Percentiles rank a stretch among this genome's conserved stretches.
These are phyloP conservation scores for Leptopilina drosophilae DNA, from an alignment of 2,888 invertebrate genomes.

Conservation along the genomic window DNA sequence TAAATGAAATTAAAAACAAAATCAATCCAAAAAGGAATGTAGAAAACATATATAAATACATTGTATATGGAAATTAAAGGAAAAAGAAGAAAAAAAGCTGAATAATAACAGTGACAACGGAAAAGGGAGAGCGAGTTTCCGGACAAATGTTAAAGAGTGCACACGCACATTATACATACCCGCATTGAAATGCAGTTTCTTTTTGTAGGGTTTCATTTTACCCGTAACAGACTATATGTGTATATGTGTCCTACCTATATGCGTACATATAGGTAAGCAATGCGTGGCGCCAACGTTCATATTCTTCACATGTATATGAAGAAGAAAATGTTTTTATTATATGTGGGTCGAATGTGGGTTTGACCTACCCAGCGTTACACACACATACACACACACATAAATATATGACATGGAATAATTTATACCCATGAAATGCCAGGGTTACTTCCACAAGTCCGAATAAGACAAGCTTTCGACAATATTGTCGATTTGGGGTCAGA, in stretches of 20 bases:
- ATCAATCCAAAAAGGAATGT: too few relatives aligned
- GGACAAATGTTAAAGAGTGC: slow-evolving; percentile 66
- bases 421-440: neutral
- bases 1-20: too few relatives aligned
- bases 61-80: too few relatives aligned
- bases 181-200: slow-evolving; percentile 51
- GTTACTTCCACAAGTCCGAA: slow-evolving; percentile 5
- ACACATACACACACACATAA: too few relatives aligned
- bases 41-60: too few relatives aligned
- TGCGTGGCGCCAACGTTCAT: neutral
- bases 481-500: slow-evolving; percentile 7
- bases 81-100: neutral
- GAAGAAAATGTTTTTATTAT: slow-evolving; percentile 6
- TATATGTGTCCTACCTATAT: neutral
- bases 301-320: neutral
- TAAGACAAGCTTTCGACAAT: slow-evolving; percentile 9
- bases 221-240: too few relatives aligned
- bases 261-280: neutral
- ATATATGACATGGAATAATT: slow-evolving; percentile 18
- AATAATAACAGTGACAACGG: slow-evolving; percentile 44
- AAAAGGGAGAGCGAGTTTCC: slow-evolving; percentile 61
- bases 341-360: slow-evolving; percentile 27
- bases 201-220: neutral
- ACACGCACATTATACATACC: slow-evolving; percentile 51
- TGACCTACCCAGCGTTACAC: slow-evolving; percentile 1